These are phyloP conservation scores for Rhinoderma darwinii DNA, from an alignment of 2,113 vertebrate genomes.

Conservation along the genomic window DNA sequence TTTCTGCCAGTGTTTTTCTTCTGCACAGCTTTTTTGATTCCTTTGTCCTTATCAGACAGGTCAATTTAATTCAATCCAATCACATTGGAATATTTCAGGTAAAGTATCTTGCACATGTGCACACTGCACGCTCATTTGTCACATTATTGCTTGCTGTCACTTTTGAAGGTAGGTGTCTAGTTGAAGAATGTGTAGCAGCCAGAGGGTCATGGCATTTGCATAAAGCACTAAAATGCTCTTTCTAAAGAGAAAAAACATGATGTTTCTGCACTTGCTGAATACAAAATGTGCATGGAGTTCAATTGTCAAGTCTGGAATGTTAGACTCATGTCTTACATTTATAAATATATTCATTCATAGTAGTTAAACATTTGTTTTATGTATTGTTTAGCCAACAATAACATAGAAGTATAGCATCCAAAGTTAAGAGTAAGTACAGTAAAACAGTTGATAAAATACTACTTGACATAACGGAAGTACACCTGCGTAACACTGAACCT, in stretches of 20 bases:
- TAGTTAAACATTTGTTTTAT: background rate
- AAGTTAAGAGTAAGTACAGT: background rate
- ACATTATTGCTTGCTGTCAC: constrained; percentile 90
- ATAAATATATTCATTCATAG: constrained; percentile 48
- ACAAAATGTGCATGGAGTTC: constrained; percentile 61
- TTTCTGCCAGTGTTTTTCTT: constrained; percentile 53
- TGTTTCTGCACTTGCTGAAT: constrained; percentile 59
- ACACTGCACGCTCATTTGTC: constrained; percentile 88
- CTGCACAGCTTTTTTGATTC: constrained; percentile 69
- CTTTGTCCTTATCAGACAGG: constrained; percentile 85
- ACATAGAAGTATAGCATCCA: background rate
- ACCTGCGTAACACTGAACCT: background rate
- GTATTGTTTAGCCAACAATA: background rate
- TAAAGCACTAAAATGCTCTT: constrained; percentile 76
- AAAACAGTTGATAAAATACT: background rate
- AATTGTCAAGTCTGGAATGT: constrained; percentile 52
- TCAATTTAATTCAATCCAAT: constrained; percentile 79
- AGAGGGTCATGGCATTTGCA: constrained; percentile 89
- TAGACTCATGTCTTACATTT: constrained; percentile 47
- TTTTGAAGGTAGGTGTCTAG: constrained; percentile 92
- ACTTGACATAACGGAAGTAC: background rate
- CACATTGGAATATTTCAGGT: constrained; percentile 72
- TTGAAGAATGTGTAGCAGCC: constrained; percentile 93
- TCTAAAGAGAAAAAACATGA: constrained; percentile 58
- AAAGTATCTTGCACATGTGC: constrained; percentile 76